Percentiles rank a stretch among this genome's conserved stretches.
Evolutionary conservation across 2,113 vertebrate species (phyloP).

Genomic region (Herpetotheres cachinnans): DNA sequence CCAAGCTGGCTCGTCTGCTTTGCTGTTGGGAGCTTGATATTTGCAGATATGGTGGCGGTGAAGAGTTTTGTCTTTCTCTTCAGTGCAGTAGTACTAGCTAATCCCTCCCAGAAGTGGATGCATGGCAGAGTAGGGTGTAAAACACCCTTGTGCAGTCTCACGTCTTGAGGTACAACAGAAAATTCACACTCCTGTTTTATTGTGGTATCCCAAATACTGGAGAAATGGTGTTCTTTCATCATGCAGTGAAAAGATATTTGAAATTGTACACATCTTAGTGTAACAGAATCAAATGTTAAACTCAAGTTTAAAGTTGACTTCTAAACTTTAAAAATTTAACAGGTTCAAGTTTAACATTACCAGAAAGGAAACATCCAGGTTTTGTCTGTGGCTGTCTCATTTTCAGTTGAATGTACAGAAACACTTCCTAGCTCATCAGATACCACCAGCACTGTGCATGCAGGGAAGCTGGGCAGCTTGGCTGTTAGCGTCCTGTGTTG

Average conservation of each 20-base stretch:
- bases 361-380: background rate
- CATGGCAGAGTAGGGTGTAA: background rate
- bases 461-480: background rate
- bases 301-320: background rate
- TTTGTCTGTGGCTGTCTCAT: background rate
- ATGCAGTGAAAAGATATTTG: background rate
- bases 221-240: background rate
- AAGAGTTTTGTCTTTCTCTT: background rate
- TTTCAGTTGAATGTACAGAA: background rate
- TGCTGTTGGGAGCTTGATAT: background rate
- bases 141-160: background rate
- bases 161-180: background rate
- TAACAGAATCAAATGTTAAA: background rate
- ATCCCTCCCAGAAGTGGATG: background rate
- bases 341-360: background rate
- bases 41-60: background rate
- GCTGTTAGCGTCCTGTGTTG: background rate
- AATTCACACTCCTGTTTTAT: background rate
- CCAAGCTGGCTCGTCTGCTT: background rate
- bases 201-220: background rate
- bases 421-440: background rate
- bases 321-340: background rate
- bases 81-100: background rate
- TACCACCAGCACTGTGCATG: accelerated
- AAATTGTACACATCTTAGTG: background rate